These are phyloP conservation scores for Carcharodon carcharias DNA, from an alignment of 2,797 vertebrate species.

Conservation along the genomic window DNA sequence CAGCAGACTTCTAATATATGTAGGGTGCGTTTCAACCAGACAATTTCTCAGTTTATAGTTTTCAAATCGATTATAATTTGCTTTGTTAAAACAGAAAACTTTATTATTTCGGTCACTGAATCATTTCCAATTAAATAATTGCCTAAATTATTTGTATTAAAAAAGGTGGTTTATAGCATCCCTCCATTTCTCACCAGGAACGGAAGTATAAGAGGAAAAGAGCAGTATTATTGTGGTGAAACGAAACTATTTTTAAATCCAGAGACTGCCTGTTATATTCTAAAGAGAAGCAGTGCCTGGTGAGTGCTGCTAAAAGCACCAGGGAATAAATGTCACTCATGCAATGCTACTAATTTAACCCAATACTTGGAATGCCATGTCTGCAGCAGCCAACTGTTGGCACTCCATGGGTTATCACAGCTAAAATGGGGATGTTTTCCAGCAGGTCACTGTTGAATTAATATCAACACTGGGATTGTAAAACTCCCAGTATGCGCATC, in stretches of 20 bases:
- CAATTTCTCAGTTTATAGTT: background rate
- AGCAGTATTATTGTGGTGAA: background rate
- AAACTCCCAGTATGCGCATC: background rate
- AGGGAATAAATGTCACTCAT: background rate
- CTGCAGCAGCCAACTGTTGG: background rate
- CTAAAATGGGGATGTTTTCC: background rate
- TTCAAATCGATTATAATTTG: background rate
- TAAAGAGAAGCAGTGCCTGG: background rate
- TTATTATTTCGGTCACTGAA: background rate
- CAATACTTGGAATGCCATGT: background rate
- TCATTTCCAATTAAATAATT: background rate
- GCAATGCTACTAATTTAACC: background rate
- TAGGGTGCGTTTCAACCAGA: background rate
- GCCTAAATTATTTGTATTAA: background rate
- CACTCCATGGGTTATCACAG: background rate
- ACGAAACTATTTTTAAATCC: background rate
- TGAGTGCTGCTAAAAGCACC: background rate
- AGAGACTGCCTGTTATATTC: background rate
- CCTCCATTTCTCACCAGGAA: background rate
- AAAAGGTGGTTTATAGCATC: background rate
- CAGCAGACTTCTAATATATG: background rate
- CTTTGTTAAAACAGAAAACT: background rate
- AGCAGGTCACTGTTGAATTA: background rate
- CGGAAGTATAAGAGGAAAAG: background rate
- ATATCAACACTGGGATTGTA: conserved; percentile 11